Base-by-base conservation (phyloP, 1,140 invertebrate species). In the Chlorops oryzae region DNA sequence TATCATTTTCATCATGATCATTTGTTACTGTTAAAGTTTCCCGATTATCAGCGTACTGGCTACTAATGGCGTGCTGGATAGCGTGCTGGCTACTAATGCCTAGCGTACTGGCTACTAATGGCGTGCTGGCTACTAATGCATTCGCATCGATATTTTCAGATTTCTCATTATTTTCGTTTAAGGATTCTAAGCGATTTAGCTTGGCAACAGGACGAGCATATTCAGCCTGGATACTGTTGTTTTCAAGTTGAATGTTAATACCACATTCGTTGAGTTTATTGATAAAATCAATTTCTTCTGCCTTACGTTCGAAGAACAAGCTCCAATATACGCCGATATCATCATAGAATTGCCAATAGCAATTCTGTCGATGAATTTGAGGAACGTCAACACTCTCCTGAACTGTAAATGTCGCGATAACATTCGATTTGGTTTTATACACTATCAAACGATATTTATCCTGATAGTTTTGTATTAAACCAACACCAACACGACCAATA, bases 261-360 rank as follows among this genome's bases (percentile, higher is more conserved):
- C n/a, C n/a, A n/a, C n/a, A 7, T 18, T 27, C n/a, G 21, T 15
- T 38, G 9, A 54, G 24, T 47, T 51, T 47, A 1, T 40, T 39
- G 0, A 48, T 41, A 10, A 67, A 70, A 10, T 55, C 51, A 0
- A 47, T 2, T 24, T 62, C 58, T 21, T 70, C 62, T 1, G n/a
- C 5, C 1, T 22, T 1, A 1, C 18, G 0, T 17, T 56, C 52
- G 6, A 70, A 67, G 2, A 52, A 54, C 24, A 70, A 5, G 38
- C 64, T 70, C 66, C 66, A 70, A 46, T 57, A 63, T 1, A 15
- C 17, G 0, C 50, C 34, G 3, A 54, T 48, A 15, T 48, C 41
- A 22, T 67, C 66, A 17, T 61, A 67, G 39, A 65, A 70, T 24
- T 70, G 67, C 9, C 65, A 34, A 37, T 70, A 70, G 5, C 47